Percentiles rank a stretch among this genome's conserved stretches.
Conservation (phyloP, 2,797 vertebrate species). For the Tamandua tetradactyla region DNA sequence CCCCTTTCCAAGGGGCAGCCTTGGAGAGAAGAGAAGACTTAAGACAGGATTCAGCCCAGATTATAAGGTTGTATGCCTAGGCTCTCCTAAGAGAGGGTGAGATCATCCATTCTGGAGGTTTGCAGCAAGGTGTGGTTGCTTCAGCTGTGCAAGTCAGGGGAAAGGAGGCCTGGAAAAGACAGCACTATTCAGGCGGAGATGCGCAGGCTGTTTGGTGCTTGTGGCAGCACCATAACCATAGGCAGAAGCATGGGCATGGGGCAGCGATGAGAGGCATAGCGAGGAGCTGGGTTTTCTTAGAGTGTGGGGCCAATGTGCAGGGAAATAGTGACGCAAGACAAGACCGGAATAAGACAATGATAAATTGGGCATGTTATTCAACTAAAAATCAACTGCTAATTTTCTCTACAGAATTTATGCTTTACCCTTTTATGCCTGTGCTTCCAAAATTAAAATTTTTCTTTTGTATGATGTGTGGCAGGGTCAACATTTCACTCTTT, state of each 20-base stretch:
- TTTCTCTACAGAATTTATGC: conserved; percentile 29
- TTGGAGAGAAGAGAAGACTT: not conserved
- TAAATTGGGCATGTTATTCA: not conserved
- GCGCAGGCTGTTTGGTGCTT: not conserved
- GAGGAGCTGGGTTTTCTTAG: not conserved
- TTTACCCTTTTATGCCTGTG: conserved; percentile 10
- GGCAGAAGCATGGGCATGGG: not conserved
- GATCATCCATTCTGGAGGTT: not conserved
- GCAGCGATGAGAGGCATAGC: not conserved
- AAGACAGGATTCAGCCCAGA: not conserved
- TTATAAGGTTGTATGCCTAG: not conserved
- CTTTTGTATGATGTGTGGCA: too few species aligned
- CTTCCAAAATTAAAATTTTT: not conserved
- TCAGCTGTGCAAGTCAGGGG: not conserved
- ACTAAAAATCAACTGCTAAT: not conserved
- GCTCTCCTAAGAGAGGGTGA: not conserved
- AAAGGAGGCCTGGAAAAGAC: not conserved
- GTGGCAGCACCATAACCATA: not conserved
- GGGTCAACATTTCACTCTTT: too few species aligned
- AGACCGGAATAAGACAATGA: not conserved
- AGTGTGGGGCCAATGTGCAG: not conserved
- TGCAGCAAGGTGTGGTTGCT: not conserved
- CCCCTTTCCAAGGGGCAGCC: not conserved
- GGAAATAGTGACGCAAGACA: not conserved
- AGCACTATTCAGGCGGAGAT: not conserved